Conservation (phyloP, 2,113 vertebrate genomes). For the Petaurus breviceps region DNA sequence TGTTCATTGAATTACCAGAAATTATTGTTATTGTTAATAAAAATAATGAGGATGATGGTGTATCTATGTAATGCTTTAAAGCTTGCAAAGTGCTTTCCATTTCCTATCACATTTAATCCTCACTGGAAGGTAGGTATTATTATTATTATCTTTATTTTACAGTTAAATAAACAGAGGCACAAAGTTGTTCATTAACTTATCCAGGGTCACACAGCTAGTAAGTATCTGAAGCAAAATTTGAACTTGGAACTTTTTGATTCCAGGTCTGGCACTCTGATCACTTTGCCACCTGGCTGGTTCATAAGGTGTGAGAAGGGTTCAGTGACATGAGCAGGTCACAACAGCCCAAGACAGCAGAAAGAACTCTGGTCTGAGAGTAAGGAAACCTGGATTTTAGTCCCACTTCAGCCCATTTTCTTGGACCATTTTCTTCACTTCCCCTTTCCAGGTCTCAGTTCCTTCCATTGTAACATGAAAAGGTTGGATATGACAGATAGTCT, state of each 20-base stretch:
- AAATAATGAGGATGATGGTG: background rate
- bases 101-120: background rate
- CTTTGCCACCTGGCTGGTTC: background rate
- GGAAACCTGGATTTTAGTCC: background rate
- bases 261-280: background rate
- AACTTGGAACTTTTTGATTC: background rate
- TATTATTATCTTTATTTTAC: background rate
- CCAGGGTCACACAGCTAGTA: background rate
- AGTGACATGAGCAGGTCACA: background rate
- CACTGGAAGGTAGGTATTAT: background rate
- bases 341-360: background rate
- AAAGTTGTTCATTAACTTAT: background rate
- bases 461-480: background rate
- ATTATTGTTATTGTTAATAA: background rate
- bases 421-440: background rate
- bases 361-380: background rate
- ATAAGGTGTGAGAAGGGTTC: background rate
- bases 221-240: background rate
- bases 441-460: background rate
- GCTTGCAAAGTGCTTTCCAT: background rate
- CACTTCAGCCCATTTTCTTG: background rate
- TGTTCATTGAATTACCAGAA: slow-evolving; percentile 42
- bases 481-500: background rate
- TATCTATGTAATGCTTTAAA: background rate
- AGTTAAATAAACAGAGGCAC: background rate